phyloP scores from a whole-genome alignment of 37 sponge, comb jelly and placozoan species.

The Halichondria panicea region DNA sequence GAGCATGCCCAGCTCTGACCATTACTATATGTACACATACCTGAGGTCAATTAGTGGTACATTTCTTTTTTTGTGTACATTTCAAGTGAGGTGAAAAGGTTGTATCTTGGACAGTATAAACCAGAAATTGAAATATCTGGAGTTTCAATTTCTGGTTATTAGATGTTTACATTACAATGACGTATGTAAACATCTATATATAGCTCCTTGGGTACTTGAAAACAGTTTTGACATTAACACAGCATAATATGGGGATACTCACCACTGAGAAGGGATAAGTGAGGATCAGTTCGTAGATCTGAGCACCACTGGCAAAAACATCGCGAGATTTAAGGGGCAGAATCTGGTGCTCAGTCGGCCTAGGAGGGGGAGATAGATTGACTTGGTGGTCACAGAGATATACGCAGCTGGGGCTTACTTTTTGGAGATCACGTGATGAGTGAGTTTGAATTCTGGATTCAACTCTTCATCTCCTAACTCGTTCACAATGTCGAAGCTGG shows the following conservation, averaged over 20 bases:
- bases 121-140: no score
- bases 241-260: slow-evolving; percentile 5
- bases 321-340: slow-evolving; percentile 66
- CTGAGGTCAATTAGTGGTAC: no score
- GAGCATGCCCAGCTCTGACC: no score
- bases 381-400: not conserved
- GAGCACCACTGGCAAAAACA: slow-evolving; percentile 52
- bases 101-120: no score
- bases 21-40: no score
- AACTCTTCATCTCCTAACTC: slow-evolving; percentile 51
- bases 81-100: no score
- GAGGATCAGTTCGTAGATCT: slow-evolving; percentile 62
- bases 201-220: not conserved
- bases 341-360: slow-evolving; percentile 53
- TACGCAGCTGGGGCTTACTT: slow-evolving; percentile 26
- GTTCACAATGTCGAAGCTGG: slow-evolving; percentile 44
- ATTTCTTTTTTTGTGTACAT: no score
- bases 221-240: not conserved
- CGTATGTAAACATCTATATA: not conserved
- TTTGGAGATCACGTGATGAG: slow-evolving; percentile 52
- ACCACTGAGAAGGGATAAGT: slow-evolving; percentile 78
- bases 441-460: slow-evolving; percentile 70
- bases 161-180: not conserved
- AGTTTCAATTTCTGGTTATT: no score
- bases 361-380: not conserved